A percentile compares a stretch with the other conserved stretches of the same genome.
phyloP scores from a whole-genome alignment of 2,888 invertebrate species.

The Brenthis daphne region DNA sequence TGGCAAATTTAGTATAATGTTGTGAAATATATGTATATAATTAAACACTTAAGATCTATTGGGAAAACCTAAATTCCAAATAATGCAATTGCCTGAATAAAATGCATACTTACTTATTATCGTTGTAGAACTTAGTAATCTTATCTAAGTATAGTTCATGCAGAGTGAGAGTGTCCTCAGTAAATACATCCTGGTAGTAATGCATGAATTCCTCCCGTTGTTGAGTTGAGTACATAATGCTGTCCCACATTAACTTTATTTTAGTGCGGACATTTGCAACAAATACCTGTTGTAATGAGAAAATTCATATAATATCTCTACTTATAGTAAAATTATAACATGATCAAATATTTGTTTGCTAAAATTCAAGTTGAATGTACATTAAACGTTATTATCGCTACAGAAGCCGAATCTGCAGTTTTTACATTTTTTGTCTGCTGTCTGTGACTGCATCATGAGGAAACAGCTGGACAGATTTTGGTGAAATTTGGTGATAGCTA shows the following conservation, averaged over 20 bases:
- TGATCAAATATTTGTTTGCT: background rate
- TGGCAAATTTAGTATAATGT: too few species aligned
- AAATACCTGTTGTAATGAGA: constrained; percentile 64
- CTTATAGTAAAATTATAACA: background rate
- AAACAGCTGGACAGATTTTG: too few species aligned
- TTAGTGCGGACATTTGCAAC: constrained; percentile 87
- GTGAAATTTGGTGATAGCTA: too few species aligned
- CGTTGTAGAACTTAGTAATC: constrained; percentile 84
- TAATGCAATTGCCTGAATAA: background rate
- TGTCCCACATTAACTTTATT: constrained; percentile 88
- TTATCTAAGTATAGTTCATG: constrained; percentile 90
- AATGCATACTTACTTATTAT: constrained; percentile 79
- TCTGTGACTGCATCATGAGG: too few species aligned
- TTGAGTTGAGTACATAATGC: constrained; percentile 85
- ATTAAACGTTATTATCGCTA: too few species aligned
- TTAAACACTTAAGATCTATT: too few species aligned
- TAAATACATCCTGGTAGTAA: constrained; percentile 86
- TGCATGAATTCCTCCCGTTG: constrained; percentile 84
- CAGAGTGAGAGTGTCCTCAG: constrained; percentile 89
- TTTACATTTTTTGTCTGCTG: too few species aligned
- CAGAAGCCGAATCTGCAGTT: too few species aligned
- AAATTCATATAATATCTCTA: background rate
- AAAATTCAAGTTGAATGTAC: too few species aligned
- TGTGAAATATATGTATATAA: too few species aligned
- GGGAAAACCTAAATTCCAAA: background rate